Evolutionary conservation across 2,888 invertebrate genomes (phyloP), one percentile per base, ranked within the genome.

Genomic region (Hypolimnas misippus): DNA sequence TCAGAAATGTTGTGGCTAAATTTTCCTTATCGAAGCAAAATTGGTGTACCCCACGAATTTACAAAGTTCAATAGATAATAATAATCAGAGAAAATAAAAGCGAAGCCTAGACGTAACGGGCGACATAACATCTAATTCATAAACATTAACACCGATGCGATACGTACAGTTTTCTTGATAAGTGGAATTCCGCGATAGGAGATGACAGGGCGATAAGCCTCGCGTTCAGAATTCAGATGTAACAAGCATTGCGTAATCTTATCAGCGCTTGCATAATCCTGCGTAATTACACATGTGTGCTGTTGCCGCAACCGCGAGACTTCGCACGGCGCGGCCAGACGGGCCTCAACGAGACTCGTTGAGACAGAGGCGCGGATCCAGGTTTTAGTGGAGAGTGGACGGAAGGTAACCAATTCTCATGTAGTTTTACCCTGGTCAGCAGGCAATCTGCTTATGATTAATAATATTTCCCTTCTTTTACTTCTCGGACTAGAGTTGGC

Each of bases 211-310:
- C 56, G 62, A 62, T 62, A 62, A 62, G 61, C n/a, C 42, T 42
- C 17, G 38, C n/a, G n/a, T n/a, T 52, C 49, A 54, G 40, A 54
- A 33, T 40, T 31, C 52, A 57, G 62, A 57, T 46, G 59, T 54
- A 51, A 51, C 61, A n/a, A 40, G 38, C 44, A 46, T 62, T 63
- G 59, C 31, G 59, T 51, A 54, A 62, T 16, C 46, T 65, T 62
- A 65, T 65, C 65, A 40, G 19, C 33, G 14, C 40, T 65, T 62
- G 56, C 58, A 53, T 59, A 62, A 65, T 51, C 21, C 10, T 50
- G 54, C 58, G 58, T 57, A 44, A 62, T 62, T 40, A 16, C 19
- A 29, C 49, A 29, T 3, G 2, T 38, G n/a, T n/a, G n/a, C 42
- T 2, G 12, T 3, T 42, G 42, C 8, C 21, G 44, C 44, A 46